A percentile compares a stretch with the other conserved stretches of the same genome.
These are phyloP conservation scores for Aporophyla nigra DNA, from an alignment of 2,888 invertebrate genomes.

Conservation along the genomic window DNA sequence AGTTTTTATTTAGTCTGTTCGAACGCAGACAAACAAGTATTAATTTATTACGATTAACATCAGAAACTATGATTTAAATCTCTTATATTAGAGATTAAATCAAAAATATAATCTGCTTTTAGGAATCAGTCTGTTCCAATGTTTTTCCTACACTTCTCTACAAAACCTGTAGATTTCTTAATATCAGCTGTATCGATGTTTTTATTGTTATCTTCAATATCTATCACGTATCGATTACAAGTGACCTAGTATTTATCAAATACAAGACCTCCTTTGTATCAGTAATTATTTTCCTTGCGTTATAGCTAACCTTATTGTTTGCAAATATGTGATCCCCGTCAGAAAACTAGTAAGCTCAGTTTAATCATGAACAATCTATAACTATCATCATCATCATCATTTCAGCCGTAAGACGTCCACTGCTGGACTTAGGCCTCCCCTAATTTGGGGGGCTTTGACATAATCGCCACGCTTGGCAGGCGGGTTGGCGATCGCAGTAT, in stretches of 20 bases:
- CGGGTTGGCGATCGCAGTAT: too few species aligned
- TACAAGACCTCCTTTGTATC: neutral
- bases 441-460: too few species aligned
- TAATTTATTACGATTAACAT: constrained; percentile 3
- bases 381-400: too few species aligned
- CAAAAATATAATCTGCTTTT: neutral
- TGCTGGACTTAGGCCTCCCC: too few species aligned
- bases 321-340: neutral
- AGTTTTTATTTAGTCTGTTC: neutral
- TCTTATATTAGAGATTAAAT: constrained; percentile 12
- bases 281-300: neutral
- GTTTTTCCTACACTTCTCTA: neutral
- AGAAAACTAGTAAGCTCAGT: neutral
- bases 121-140: neutral
- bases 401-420: too few species aligned
- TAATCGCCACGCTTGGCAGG: too few species aligned
- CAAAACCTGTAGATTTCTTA: constrained; percentile 2
- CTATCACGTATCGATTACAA: constrained; percentile 23
- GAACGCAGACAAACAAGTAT: neutral
- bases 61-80: neutral
- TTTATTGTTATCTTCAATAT: constrained; percentile 39
- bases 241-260: constrained; percentile 38
- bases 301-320: neutral
- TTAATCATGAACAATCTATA: neutral
- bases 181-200: constrained; percentile 32